Base-by-base conservation (phyloP, 2,888 invertebrate genomes). In the Drosophila glabriapex region DNA sequence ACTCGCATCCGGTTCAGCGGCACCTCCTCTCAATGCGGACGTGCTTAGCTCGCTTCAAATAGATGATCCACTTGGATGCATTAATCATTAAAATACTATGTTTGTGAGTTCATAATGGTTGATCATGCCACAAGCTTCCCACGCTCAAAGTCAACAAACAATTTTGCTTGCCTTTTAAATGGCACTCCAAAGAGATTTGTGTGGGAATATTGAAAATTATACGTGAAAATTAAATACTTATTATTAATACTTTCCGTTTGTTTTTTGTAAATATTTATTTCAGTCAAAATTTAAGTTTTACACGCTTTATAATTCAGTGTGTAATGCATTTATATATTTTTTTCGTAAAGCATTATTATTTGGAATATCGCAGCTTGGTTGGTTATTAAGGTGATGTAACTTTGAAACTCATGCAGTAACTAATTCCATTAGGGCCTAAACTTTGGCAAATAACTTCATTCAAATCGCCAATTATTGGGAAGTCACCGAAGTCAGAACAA, bases 381-480 rank as follows among this genome's bases (percentile, higher is more conserved):
- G 14, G 28, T 19, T 33, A 50, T 41, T 31, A 9, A 25, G 4
- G 43, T 56, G 52, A 19, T 46, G 43, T 43, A 28, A 53, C 16
- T 56, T 58, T 43, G 1, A 46, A 71, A 69, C 9, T 59, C 41
- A 22, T 55, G 37, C 64, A 19, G 25, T 46, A 80, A 68, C 46
- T 46, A 65, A 28, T 49, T 55, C 52, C 37, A 58, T 73, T 66
- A 62, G 60, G 60, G 66, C 49, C 39, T 28, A 33, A 64, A 68
- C 52, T 67, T 81, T 33, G 37, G 16, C 35, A 50, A 52, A 64
- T 74, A 75, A 62, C 66, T 75, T 37, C 46, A 63, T 43, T 54
- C 61, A 58, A 82, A 82, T 72, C 64, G 66, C 46, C 82, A 63
- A 82, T 89, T 82, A 87, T 89, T 72, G 80, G 73, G 29, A 76